Evolutionary conservation across 2,797 vertebrate genomes (phyloP), one percentile per base, ranked within the genome.

Genomic region (Echiichthys vipera): DNA sequence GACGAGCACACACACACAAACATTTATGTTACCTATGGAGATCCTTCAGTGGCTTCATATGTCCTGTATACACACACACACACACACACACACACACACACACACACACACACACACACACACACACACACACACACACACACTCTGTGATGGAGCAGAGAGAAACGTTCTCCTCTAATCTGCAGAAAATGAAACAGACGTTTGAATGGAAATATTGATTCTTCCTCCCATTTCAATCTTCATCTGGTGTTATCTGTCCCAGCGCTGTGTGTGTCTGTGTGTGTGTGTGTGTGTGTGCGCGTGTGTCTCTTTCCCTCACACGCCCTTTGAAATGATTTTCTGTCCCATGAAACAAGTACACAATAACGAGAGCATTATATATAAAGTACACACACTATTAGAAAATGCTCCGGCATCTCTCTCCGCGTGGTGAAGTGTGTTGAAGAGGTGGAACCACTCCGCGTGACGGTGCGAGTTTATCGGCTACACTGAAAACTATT

Each of bases 191-290:
- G 79, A 90, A 92, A 89, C 81, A 70, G 82, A 73, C 74, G 51
- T 88, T 90, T 88, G 74, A 90, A 89, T 84, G 82, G 85, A 91
- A 85, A 85, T 93, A 91, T 88, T 89, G 88, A 91, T 93, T 84
- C 74, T 85, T 86, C 64, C 81, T 80, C 75, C 79, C 68, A 84
- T 90, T 88, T 88, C 88, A 84, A 76, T 88, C 84, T 84, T 88
- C 77, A 84, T 83, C 73, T 85, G 64, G 66, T 58, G 47, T 79
- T 73, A 70, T 84, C 57, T 77, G 37, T 55, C 45, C 29, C 15
- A 22, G 32, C 12, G 7, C 5, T 40, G 13, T 56, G 69, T 77
- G 56, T 71, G 51, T 71, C 24, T 30, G 22, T 43, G 15, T 50
- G 15, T 50, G 25, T 50, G 42, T 62, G 56, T 65, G 40, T 65